Conservation (phyloP, 2,113 vertebrate species). For the Strix aluco region DNA sequence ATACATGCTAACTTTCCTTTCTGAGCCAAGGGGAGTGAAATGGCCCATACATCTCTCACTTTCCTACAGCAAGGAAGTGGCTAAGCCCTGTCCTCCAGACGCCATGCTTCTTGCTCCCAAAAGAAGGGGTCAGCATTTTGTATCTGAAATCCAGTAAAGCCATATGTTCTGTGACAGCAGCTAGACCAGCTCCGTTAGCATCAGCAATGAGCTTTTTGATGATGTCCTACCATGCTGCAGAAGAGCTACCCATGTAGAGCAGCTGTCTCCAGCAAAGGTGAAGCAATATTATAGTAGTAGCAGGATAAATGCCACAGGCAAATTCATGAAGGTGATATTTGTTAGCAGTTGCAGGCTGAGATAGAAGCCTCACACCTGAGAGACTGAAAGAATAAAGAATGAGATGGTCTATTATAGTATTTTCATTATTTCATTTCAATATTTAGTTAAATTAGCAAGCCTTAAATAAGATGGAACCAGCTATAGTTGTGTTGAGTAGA, state of each 20-base stretch:
- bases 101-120: background rate
- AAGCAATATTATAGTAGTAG: constrained; percentile 8
- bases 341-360: background rate
- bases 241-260: background rate
- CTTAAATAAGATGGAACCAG: background rate
- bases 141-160: background rate
- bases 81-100: background rate
- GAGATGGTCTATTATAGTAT: background rate
- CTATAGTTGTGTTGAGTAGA: background rate
- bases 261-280: constrained; percentile 10
- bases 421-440: constrained; percentile 3
- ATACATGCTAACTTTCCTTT: background rate
- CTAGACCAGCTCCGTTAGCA: background rate
- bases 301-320: constrained; percentile 7
- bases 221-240: background rate
- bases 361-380: background rate
- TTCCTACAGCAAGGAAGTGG: background rate
- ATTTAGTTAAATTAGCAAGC: constrained; percentile 3
- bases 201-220: background rate
- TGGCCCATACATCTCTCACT: background rate
- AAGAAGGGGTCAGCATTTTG: background rate
- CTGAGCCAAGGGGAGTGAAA: background rate
- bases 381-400: background rate
- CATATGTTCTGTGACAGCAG: background rate
- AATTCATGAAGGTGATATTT: constrained; percentile 36